Evolutionary conservation across 2,797 vertebrate genomes (phyloP).

Genomic region (Dendrocincla tyrannina): DNA sequence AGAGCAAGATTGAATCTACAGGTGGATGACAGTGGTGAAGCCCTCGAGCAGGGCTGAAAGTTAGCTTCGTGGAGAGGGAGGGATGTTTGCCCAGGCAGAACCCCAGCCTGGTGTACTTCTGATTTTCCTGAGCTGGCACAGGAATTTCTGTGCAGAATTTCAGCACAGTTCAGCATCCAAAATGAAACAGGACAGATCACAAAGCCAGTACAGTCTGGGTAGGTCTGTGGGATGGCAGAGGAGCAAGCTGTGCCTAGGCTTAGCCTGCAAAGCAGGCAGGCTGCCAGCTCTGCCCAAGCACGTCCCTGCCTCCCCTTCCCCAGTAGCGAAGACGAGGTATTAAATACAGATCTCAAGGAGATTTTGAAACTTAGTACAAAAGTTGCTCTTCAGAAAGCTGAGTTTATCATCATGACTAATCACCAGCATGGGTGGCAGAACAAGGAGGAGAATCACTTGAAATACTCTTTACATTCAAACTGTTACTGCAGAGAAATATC

Average conservation of each 20-base stretch:
- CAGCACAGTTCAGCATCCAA: background rate
- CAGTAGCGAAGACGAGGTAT: background rate
- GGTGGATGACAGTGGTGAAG: rapidly evolving
- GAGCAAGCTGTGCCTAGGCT: background rate
- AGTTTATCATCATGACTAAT: background rate
- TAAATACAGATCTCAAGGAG: background rate
- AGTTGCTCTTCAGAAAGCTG: background rate
- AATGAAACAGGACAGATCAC: background rate
- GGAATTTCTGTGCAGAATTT: background rate
- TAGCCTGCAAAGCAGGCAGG: background rate
- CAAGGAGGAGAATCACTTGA: background rate
- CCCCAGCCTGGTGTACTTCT: background rate
- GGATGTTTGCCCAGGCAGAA: background rate
- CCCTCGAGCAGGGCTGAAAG: background rate
- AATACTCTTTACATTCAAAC: background rate
- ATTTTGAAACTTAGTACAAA: background rate
- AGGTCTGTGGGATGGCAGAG: background rate
- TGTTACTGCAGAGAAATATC: background rate
- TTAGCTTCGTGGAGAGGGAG: rapidly evolving
- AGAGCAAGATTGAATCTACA: background rate
- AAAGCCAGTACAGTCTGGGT: background rate
- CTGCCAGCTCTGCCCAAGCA: background rate
- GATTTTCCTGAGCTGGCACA: background rate
- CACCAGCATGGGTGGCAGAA: background rate
- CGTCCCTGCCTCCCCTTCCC: background rate